These are phyloP conservation scores for Sceliomorpha sp. DNA, from an alignment of 2,888 invertebrate genomes.

Conservation along the genomic window DNA sequence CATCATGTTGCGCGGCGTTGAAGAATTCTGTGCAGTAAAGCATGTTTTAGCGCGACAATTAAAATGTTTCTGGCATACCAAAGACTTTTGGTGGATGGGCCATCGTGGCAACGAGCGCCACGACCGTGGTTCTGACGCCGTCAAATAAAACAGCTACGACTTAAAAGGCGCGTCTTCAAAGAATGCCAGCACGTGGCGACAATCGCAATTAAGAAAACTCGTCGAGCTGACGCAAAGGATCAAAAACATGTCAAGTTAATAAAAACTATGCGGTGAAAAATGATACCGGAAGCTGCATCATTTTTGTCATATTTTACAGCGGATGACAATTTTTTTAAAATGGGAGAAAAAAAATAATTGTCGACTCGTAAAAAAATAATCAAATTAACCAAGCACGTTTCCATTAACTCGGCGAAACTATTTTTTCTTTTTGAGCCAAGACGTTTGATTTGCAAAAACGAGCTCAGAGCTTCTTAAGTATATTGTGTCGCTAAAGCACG, in stretches of 20 bases:
- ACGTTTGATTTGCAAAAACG: no score
- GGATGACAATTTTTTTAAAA: no score
- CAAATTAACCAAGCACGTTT: no score
- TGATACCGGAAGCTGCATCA: no score
- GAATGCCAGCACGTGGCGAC: conserved; percentile 52
- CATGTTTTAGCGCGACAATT: conserved; percentile 74
- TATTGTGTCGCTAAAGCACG: conserved; percentile 34
- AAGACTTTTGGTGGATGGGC: conserved; percentile 62
- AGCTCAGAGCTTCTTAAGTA: conserved; percentile 13
- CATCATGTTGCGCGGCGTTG: conserved; percentile 40
- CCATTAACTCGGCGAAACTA: no score
- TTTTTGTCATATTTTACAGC: no score
- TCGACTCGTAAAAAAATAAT: no score
- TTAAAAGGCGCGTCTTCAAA: conserved; percentile 54
- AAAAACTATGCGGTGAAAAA: no score
- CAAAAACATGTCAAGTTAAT: conserved; percentile 36
- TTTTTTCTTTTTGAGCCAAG: no score
- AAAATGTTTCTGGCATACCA: conserved; percentile 73
- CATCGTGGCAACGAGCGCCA: conserved; percentile 58
- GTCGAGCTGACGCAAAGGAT: conserved; percentile 38
- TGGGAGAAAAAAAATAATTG: no score
- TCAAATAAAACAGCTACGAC: conserved; percentile 48
- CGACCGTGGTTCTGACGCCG: conserved; percentile 44
- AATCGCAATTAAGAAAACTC: conserved; percentile 55
- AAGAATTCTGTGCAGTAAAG: conserved; percentile 51